phyloP scores from a whole-genome alignment of 2,888 invertebrate genomes.

The Siphonodentalium dalli region DNA sequence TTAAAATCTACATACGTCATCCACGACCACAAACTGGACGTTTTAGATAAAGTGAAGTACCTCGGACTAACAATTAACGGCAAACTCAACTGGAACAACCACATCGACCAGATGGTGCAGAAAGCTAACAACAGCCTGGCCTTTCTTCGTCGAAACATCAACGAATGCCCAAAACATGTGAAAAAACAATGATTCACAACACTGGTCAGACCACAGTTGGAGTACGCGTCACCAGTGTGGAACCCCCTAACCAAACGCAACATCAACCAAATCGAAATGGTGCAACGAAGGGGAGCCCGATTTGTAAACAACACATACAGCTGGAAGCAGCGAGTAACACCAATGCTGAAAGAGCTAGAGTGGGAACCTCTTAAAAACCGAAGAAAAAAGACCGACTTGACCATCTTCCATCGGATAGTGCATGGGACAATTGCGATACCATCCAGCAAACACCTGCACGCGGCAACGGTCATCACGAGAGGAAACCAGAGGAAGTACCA shows the following conservation, averaged over 20 bases:
- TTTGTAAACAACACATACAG: too few species aligned
- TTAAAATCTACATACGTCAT: background rate
- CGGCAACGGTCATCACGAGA: too few species aligned
- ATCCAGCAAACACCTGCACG: too few species aligned
- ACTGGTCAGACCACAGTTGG: background rate
- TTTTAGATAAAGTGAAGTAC: background rate
- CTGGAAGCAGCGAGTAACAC: too few species aligned
- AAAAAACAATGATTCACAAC: background rate
- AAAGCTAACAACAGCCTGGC: background rate
- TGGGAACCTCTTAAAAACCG: too few species aligned
- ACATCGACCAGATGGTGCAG: background rate
- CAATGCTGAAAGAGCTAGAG: too few species aligned
- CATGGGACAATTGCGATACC: too few species aligned
- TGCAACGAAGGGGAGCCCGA: too few species aligned
- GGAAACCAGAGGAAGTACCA: too few species aligned
- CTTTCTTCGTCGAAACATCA: background rate
- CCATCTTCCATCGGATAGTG: too few species aligned
- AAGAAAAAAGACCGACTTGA: too few species aligned
- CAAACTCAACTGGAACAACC: background rate
- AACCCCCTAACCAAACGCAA: background rate
- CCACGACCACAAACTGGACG: background rate
- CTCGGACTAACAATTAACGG: background rate
- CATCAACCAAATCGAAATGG: too few species aligned
- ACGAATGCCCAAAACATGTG: background rate
- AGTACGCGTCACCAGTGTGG: conserved; percentile 2